These are phyloP conservation scores for Achatina immaculata DNA, from an alignment of 1,140 invertebrate genomes.

Conservation along the genomic window DNA sequence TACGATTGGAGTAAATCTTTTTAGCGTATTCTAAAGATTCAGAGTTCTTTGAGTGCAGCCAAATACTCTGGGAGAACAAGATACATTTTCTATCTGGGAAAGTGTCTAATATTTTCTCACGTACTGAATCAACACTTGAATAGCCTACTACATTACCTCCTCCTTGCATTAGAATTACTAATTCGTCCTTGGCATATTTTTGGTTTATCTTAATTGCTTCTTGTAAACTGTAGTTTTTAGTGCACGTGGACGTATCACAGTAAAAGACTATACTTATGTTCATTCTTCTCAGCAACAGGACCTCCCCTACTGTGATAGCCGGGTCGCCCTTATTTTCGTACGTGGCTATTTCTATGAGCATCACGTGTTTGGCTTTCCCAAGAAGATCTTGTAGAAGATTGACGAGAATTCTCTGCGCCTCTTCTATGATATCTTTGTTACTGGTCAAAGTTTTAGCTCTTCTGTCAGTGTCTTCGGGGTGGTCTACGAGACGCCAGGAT, in stretches of 20 bases:
- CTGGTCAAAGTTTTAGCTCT: conserved; percentile 33
- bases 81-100: conserved; percentile 38
- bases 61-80: conserved; percentile 46
- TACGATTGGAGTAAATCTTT: conserved; percentile 31
- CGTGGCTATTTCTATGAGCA: conserved; percentile 43
- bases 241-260: conserved; percentile 39
- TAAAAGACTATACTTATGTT: conserved; percentile 41
- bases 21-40: not conserved
- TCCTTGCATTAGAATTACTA: conserved; percentile 45
- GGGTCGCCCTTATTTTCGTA: conserved; percentile 53
- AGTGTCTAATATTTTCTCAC: conserved; percentile 12
- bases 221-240: not conserved
- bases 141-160: conserved; percentile 50
- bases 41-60: not conserved
- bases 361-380: conserved; percentile 33
- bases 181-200: conserved; percentile 33
- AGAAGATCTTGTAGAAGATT: conserved; percentile 37
- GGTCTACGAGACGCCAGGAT: not conserved
- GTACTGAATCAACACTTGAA: not conserved
- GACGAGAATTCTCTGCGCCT: conserved; percentile 42
- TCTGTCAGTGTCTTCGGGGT: conserved; percentile 34
- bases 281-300: conserved; percentile 40
- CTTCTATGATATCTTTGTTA: conserved; percentile 36
- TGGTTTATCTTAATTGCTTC: conserved; percentile 4
- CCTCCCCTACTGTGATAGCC: conserved; percentile 46